Percentiles rank a stretch among this genome's conserved stretches.
Conservation (phyloP, 2,113 vertebrate species). For the Capreolus pygargus region DNA sequence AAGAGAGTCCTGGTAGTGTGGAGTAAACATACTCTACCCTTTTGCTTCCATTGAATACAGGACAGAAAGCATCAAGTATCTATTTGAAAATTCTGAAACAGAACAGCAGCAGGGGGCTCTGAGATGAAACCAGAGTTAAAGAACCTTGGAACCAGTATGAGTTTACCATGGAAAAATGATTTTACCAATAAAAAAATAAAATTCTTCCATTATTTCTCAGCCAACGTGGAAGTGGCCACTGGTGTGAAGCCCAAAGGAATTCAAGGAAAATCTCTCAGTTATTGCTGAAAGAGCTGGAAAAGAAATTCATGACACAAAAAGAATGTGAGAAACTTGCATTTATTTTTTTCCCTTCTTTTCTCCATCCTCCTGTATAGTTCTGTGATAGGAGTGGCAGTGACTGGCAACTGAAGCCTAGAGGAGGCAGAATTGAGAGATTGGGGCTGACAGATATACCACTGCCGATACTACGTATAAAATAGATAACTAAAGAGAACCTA, state of each 20-base stretch:
- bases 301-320: neutral
- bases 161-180: neutral
- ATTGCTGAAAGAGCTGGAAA: neutral
- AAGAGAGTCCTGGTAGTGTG: neutral
- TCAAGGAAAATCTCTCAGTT: neutral
- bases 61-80: neutral
- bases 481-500: neutral
- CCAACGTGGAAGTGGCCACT: neutral
- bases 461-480: neutral
- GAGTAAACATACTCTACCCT: neutral
- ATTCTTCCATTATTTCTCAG: neutral
- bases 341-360: neutral
- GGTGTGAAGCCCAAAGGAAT: neutral
- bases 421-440: neutral
- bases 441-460: neutral
- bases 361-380: neutral
- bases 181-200: neutral
- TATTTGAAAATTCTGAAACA: neutral
- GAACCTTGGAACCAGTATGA: neutral
- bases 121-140: neutral
- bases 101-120: neutral
- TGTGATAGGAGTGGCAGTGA: neutral
- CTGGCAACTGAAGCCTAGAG: neutral
- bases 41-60: neutral
- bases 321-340: neutral